Base-by-base conservation (phyloP, 1,140 invertebrate genomes). In the Liolophura sinensis region DNA sequence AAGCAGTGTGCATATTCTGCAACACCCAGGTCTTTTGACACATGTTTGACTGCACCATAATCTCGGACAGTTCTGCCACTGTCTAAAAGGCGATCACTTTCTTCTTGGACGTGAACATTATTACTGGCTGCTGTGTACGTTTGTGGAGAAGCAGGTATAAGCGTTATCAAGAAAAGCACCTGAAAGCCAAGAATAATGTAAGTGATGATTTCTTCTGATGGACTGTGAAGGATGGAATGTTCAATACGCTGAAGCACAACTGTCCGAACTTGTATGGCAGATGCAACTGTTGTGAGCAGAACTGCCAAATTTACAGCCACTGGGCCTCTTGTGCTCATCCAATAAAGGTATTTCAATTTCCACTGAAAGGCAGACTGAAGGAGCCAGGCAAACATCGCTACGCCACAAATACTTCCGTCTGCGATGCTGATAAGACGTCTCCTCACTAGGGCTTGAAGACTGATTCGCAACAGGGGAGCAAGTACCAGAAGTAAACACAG, bases 321-420 rank as follows among this genome's bases (percentile, higher is more conserved):
- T 1, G 92, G 91, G 1, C 94, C 93, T 62, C 92, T 85, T 63
- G 90, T 88, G 67, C 72, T 73, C 86, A 87, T 60, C 88, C 85
- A 81, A 86, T 88, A 74, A 84, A 89, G 74, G 55, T 80, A 74
- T 61, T 89, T 88, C 24, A 94, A 81, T 22, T 89, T 88, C 64
- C 91, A 72, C 46, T 92, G 84, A 81, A 91, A 95, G 18, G 89
- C 87, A 71, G 91, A 88, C 85, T 96, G 93, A 18, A 92, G 85
- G 31, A 92, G 80, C 93, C 93, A 95, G 67, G 91, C 86, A 67
- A 93, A 79, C 73, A 88, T 88, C 78, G 92, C 87, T 31, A 91
- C 85, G 55, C 88, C 88, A 56, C 88, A 86, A 25, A 89, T 83
- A 52, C 94, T 88, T 78, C 91, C 90, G 83, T 92, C 90, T 62